Conservation (phyloP, 2,888 invertebrate genomes). For the Archips xylosteana region DNA sequence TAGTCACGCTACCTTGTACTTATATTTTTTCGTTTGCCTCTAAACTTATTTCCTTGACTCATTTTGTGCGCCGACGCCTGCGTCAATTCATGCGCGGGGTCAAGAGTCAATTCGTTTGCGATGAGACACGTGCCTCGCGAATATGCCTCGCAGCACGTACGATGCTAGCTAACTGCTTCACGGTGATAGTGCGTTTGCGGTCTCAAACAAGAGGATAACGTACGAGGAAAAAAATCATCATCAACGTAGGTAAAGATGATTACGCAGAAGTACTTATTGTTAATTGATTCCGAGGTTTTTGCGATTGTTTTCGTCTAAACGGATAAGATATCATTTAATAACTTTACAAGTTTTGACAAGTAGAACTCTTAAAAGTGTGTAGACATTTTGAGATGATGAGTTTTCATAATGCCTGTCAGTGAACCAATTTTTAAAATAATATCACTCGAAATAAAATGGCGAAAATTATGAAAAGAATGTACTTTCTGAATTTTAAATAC, state of each 20-base stretch:
- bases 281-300: not conserved
- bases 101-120: constrained; percentile 11
- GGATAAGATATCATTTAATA: not conserved
- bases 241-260: not conserved
- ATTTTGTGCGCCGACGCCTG: constrained; percentile 2
- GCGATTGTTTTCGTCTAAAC: not conserved
- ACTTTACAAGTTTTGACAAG: not conserved
- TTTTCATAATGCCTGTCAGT: no score
- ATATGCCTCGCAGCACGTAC: constrained; percentile 7
- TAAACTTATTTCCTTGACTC: no score
- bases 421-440: no score
- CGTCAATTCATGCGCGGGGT: constrained; percentile 7
- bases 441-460: no score
- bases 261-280: not conserved
- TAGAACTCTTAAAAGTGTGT: no score
- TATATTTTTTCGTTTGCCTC: not conserved
- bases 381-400: no score
- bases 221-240: not conserved
- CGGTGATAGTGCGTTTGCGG: not conserved
- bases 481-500: no score
- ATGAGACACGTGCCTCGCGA: constrained; percentile 7
- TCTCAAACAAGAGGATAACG: not conserved
- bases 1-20: not conserved
- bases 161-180: not conserved
- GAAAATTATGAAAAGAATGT: no score